These are phyloP conservation scores for Procambarus virginalis DNA, from an alignment of 1,140 invertebrate genomes.

Conservation along the genomic window DNA sequence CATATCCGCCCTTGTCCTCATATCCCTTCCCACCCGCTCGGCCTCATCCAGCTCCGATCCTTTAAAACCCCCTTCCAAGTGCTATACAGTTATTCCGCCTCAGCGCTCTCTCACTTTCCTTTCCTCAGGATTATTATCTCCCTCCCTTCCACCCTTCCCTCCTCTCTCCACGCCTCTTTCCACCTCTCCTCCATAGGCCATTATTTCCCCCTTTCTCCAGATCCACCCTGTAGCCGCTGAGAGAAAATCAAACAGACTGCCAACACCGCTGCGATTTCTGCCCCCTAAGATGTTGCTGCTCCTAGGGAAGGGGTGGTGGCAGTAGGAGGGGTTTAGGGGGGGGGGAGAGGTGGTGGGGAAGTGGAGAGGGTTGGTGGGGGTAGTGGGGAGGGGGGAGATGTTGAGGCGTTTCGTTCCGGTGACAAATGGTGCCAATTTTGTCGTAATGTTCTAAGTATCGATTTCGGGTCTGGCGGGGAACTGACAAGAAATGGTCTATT, in stretches of 20 bases:
- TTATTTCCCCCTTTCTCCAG: neutral
- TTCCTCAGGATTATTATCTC: neutral
- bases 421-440: conserved; percentile 69
- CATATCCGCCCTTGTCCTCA: too few relatives aligned
- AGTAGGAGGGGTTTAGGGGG: too few relatives aligned
- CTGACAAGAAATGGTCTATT: conserved; percentile 46
- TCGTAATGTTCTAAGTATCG: conserved; percentile 54
- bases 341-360: too few relatives aligned
- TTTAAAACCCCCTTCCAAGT: too few relatives aligned
- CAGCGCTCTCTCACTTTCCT: neutral
- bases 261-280: neutral
- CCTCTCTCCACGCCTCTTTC: neutral
- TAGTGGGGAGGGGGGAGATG: neutral
- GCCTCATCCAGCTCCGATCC: too few relatives aligned
- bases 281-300: neutral
- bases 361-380: neutral
- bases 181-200: neutral
- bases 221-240: neutral
- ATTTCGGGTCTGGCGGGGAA: conserved; percentile 22
- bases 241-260: neutral
- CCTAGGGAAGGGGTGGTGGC: neutral
- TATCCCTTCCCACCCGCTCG: too few relatives aligned
- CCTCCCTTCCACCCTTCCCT: neutral
- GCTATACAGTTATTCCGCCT: too few relatives aligned
- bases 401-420: conserved; percentile 27